Percentiles rank a stretch among this genome's conserved stretches.
Conservation (phyloP, 2,888 invertebrate genomes). For the Rhorus exstirpatorius region DNA sequence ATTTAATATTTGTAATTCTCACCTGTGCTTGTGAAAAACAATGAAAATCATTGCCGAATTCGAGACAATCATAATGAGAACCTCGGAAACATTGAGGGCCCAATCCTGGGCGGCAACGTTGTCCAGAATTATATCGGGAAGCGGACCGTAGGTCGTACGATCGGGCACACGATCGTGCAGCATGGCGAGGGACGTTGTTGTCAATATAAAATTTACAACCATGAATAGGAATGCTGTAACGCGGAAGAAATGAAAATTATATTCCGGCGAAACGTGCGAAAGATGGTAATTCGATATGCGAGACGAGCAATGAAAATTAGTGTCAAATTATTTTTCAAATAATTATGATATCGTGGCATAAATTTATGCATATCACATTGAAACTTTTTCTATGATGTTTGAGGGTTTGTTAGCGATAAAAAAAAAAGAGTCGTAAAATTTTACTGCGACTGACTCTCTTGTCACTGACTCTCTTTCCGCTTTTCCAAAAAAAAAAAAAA, state of each 20-base stretch:
- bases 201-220: conserved; percentile 89
- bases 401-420: too few species aligned
- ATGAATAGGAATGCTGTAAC: conserved; percentile 89
- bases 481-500: too few species aligned
- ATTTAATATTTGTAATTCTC: conserved; percentile 54
- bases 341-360: too few species aligned
- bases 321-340: too few species aligned
- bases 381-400: too few species aligned
- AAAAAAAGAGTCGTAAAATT: too few species aligned
- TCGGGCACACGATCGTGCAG: conserved; percentile 96
- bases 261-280: too few species aligned
- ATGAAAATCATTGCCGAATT: conserved; percentile 92
- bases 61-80: conserved; percentile 94
- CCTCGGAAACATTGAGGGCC: conserved; percentile 94
- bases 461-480: too few species aligned
- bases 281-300: too few species aligned
- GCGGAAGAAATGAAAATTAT: conserved; percentile 28
- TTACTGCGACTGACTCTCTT: too few species aligned
- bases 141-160: conserved; percentile 90
- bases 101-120: conserved; percentile 91
- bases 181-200: conserved; percentile 92
- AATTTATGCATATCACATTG: too few species aligned
- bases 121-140: conserved; percentile 94
- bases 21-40: conserved; percentile 95
- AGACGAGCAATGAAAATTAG: too few species aligned